Evolutionary conservation across 2,888 invertebrate genomes (phyloP).

Genomic region (Tigriopus californicus): DNA sequence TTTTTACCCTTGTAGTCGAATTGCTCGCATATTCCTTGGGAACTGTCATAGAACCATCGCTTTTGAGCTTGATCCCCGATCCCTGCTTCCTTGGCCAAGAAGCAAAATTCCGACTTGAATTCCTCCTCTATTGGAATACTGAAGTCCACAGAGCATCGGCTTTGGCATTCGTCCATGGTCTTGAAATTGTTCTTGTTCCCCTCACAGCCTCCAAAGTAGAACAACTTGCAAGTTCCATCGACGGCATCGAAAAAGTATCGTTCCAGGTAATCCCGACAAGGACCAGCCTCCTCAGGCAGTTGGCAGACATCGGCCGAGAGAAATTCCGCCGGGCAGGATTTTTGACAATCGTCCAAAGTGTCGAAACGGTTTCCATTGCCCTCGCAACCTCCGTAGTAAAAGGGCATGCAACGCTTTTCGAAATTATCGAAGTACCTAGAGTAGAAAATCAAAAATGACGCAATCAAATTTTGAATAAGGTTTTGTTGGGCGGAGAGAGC

Average conservation of each 20-base stretch:
- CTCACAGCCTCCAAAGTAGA: conserved; percentile 75
- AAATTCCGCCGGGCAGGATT: conserved; percentile 48
- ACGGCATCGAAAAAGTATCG: conserved; percentile 68
- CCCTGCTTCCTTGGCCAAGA: conserved; percentile 43
- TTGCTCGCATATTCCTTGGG: conserved; percentile 49
- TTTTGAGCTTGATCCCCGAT: conserved; percentile 27
- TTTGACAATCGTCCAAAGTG: conserved; percentile 49
- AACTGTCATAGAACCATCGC: conserved; percentile 51
- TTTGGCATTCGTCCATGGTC: conserved; percentile 43
- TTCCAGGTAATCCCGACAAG: conserved; percentile 48
- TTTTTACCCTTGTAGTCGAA: conserved; percentile 65
- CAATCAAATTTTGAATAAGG: too few relatives aligned
- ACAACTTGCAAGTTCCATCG: conserved; percentile 51
- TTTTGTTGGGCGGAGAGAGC: too few relatives aligned
- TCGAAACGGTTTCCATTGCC: conserved; percentile 73
- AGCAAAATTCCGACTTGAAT: conserved; percentile 41
- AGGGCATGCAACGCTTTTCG: conserved; percentile 71
- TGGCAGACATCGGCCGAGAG: conserved; percentile 21
- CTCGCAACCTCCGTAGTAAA: conserved; percentile 78
- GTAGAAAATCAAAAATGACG: neutral
- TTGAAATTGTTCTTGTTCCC: conserved; percentile 62
- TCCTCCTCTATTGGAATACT: conserved; percentile 21
- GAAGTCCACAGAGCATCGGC: conserved; percentile 38
- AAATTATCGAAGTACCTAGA: conserved; percentile 56
- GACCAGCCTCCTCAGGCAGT: conserved; percentile 26